Conservation (phyloP, 2,888 invertebrate genomes). For the Agrochola circellaris region DNA sequence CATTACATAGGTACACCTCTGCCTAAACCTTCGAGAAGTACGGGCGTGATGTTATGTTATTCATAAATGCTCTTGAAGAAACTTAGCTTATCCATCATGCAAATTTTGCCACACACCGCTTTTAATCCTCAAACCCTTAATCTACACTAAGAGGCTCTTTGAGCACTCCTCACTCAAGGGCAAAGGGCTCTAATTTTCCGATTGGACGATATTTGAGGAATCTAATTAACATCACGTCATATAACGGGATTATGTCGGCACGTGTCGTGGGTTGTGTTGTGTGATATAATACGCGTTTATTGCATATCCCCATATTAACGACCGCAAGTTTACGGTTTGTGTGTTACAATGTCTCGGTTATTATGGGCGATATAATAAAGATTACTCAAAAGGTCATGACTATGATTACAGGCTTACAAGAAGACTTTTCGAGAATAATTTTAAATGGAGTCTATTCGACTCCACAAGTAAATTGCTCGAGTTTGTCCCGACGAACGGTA, state of each 20-base stretch:
- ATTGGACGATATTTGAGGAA: conserved; percentile 64
- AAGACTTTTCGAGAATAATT: conserved; percentile 32
- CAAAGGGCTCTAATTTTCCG: conserved; percentile 60
- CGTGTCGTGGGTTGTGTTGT: conserved; percentile 35
- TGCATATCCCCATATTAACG: conserved; percentile 58
- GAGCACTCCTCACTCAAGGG: conserved; percentile 22
- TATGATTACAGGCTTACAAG: conserved; percentile 31
- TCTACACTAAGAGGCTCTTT: conserved; percentile 32
- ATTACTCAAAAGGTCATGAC: conserved; percentile 48
- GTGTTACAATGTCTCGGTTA: conserved; percentile 36
- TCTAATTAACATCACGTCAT: conserved; percentile 67
- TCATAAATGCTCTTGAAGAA: not conserved
- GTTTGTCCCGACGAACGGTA: conserved; percentile 26
- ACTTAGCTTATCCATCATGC: not conserved
- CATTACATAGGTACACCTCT: too few relatives aligned
- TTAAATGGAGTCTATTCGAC: conserved; percentile 39
- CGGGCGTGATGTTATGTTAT: not conserved
- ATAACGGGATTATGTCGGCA: conserved; percentile 64
- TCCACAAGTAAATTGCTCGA: conserved; percentile 44
- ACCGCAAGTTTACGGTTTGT: conserved; percentile 48
- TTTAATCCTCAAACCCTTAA: conserved; percentile 30
- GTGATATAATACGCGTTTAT: conserved; percentile 58
- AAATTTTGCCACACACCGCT: conserved; percentile 1
- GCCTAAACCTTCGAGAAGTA: not conserved
- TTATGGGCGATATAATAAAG: conserved; percentile 22